Percentiles rank a stretch among this genome's conserved stretches.
Evolutionary conservation across 2,113 vertebrate species (phyloP).

Genomic region (Lathamus discolor): DNA sequence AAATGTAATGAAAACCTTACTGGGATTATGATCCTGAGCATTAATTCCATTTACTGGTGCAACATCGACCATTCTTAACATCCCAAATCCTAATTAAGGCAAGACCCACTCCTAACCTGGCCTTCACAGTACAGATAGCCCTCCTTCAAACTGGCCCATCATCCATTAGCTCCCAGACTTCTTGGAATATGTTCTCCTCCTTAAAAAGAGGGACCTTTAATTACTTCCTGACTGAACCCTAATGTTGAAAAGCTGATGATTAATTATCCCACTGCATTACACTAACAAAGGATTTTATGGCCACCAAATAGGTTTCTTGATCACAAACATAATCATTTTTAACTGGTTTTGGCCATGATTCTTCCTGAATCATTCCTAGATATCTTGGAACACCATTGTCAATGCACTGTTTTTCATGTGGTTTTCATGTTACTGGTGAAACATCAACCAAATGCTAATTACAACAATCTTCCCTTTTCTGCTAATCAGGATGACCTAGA

Average conservation of each 20-base stretch:
- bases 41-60: slow-evolving; percentile 18
- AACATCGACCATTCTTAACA: slow-evolving; percentile 12
- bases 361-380: not conserved
- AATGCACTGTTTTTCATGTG: not conserved
- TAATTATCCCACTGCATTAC: not conserved
- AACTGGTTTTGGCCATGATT: not conserved
- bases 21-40: slow-evolving; percentile 49
- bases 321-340: not conserved
- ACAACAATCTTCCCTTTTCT: slow-evolving; percentile 76
- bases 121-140: not conserved
- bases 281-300: not conserved
- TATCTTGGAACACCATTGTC: not conserved
- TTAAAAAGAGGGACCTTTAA: not conserved
- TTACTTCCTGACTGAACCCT: not conserved
- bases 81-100: slow-evolving; percentile 42
- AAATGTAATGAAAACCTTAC: slow-evolving; percentile 52
- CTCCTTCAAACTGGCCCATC: not conserved
- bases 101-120: slow-evolving; percentile 6
- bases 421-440: slow-evolving; percentile 75
- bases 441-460: slow-evolving; percentile 84
- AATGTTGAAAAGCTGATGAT: slow-evolving; percentile 33
- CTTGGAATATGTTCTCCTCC: not conserved
- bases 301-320: not conserved
- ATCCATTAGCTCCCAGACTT: not conserved
- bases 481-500: slow-evolving; percentile 86